These are phyloP conservation scores for Saguinus midas DNA, from an alignment of 2,113 vertebrate genomes.

Conservation along the genomic window DNA sequence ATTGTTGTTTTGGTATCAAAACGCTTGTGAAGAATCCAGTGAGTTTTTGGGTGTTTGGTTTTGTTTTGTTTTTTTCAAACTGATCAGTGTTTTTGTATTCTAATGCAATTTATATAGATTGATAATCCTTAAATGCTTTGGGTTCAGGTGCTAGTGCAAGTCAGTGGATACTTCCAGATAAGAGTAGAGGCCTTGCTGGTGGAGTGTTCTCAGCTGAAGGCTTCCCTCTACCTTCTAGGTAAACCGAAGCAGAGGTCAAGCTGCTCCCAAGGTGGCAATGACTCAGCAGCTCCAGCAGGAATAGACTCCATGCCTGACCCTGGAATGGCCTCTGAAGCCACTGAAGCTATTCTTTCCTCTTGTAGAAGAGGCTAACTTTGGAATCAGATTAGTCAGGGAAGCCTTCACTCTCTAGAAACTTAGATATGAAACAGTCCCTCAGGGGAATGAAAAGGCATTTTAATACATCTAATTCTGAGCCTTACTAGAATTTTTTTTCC, in stretches of 20 bases:
- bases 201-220: not conserved
- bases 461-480: not conserved
- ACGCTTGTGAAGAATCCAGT: not conserved
- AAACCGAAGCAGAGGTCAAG: constrained; percentile 36
- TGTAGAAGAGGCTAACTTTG: constrained; percentile 54
- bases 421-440: constrained; percentile 37
- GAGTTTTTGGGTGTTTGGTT: not conserved
- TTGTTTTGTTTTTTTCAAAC: not conserved
- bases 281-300: constrained; percentile 62
- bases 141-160: not conserved
- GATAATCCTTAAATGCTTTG: constrained; percentile 22
- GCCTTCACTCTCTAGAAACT: constrained; percentile 17
- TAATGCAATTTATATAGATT: constrained; percentile 19
- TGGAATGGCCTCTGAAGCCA: constrained; percentile 45
- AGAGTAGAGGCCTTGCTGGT: not conserved
- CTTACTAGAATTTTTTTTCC: not conserved
- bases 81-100: constrained; percentile 14
- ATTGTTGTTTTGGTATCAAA: not conserved
- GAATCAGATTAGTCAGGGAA: constrained; percentile 39
- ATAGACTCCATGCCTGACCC: constrained; percentile 53
- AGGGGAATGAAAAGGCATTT: constrained; percentile 45
- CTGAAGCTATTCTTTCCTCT: constrained; percentile 50
- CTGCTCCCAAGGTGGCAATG: constrained; percentile 28
- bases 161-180: not conserved
- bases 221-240: constrained; percentile 54